A percentile compares a stretch with the other conserved stretches of the same genome.
phyloP scores from a whole-genome alignment of 2,888 invertebrate species.

The Epicampocera succincta region DNA sequence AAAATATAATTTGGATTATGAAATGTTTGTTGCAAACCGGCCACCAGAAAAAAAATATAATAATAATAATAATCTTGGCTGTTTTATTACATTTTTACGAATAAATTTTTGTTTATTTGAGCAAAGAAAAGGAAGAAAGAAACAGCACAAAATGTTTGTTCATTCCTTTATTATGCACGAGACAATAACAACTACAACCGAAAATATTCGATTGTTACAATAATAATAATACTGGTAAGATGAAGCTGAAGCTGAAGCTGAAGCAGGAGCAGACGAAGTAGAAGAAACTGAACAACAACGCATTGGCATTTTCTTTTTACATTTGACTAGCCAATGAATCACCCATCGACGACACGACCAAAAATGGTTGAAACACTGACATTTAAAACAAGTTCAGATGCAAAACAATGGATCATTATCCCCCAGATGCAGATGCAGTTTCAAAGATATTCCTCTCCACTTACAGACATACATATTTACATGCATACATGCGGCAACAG shows the following conservation, averaged over 20 bases:
- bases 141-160: no score
- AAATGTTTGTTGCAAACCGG: conserved; percentile 17
- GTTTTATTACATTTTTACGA: conserved; percentile 44
- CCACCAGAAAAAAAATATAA: no score
- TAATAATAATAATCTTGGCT: conserved; percentile 38
- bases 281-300: conserved; percentile 19
- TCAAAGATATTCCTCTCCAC: conserved; percentile 55
- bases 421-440: conserved; percentile 74
- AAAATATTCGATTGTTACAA: conserved; percentile 18
- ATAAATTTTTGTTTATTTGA: conserved; percentile 62
- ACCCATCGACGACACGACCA: conserved; percentile 69
- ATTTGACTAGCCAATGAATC: conserved; percentile 70
- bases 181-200: conserved; percentile 41
- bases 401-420: conserved; percentile 81
- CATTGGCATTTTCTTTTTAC: conserved; percentile 61
- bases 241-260: not conserved
- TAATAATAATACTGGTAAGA: conserved; percentile 17
- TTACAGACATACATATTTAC: no score
- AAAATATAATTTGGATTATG: conserved; percentile 58
- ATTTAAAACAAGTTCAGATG: conserved; percentile 81
- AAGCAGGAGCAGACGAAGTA: conserved; percentile 9
- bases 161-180: conserved; percentile 44
- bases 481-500: no score
- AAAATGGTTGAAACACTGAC: conserved; percentile 73
- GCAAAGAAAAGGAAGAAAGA: no score